Base-by-base conservation (phyloP, 2,797 vertebrate genomes). In the Acanthopagrus latus region DNA sequence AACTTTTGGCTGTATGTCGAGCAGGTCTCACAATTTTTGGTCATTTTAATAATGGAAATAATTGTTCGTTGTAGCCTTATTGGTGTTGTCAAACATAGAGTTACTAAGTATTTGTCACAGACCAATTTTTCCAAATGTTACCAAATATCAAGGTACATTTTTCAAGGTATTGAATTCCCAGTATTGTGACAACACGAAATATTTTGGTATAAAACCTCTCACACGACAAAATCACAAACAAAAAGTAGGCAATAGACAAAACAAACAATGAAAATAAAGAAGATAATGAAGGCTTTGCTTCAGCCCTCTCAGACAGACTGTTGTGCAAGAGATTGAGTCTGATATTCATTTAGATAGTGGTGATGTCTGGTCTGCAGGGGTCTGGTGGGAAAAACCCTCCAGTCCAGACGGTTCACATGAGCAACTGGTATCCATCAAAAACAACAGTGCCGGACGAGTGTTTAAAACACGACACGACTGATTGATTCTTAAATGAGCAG, bases 371-470 rank as follows among this genome's bases (percentile, higher is more conserved):
- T 50, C 54, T 69, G 33, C 25, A 21, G 43, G 46, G 38, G 5
- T 60, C 62, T 43, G 17, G 18, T 50, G 70, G 69, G 69, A 55
- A 80, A 56, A 44, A 47, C 25, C n/a, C n/a, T 16, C 17, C 17
- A 60, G 64, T 51, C 21, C 69, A 55, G 43, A 29, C 18, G 27
- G 54, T 54, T 66, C 50, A 63, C 63, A 56, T 0, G 4, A 70
- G 23, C 67, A 62, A 79, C 68, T 75, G 71, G 67, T 41, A 76
- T 74, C 66, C 54, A 63, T 74, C 73, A 52, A 47, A 33, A 74
- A 68, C 66, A 58, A 59, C 48, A 16, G 27, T 0, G 10, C 14
- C 7, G 11, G 29, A 10, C 16, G 3, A n/a, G 41, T 50, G 47
- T 38, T 63, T 18, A 59, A 51, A 65, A 59, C n/a, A 50, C 38